Evolutionary conservation across 2,888 invertebrate species (phyloP), one percentile per base, ranked within the genome.

Genomic region (Gortyna flavago): DNA sequence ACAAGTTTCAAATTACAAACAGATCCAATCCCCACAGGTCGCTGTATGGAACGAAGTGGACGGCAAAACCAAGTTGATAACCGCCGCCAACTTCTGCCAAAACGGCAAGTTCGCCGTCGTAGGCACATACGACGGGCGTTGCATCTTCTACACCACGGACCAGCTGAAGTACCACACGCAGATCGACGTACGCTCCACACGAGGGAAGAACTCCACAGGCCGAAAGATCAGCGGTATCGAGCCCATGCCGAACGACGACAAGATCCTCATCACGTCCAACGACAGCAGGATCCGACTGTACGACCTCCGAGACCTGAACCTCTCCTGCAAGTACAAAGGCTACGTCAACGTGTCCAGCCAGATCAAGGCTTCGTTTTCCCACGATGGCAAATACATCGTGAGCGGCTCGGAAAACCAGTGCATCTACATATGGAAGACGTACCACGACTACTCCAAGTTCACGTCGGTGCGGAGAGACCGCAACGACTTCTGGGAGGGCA

Each of bases 101-200:
- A 99, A 99, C 96, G 99, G 99, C 16, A 99, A 99, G 93, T 99
- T 99, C 96, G 99, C 99, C 0, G 99, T 99, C 0, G 99, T 99
- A 0, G 99, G 99, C 61, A 99, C 99, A 0, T 99, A 99, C 96
- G 99, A 99, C 95, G 99, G 99, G 0, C 98, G 99, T 65, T 99
- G 99, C 94, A 99, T 99, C 90, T 99, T 99, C 97, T 99, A 99
- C 96, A 99, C 98, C 59, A 99, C 99, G 0, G 99, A 99, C 97
- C 99, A 99, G 93, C 97, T 99, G 6, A 99, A 99, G 92, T 99
- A 99, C 95, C 99, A 99, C 95, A 99, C 99, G 16, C 99, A 99
- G 92, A 99, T 99, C 84, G 98, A 99, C 95, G 99, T 99, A 4
- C 97, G 99, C 3, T 99, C 99, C 16, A 98, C 99, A 0, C 96